These are phyloP conservation scores for Apolygus lucorum DNA, from an alignment of 1,140 invertebrate genomes.

Conservation along the genomic window DNA sequence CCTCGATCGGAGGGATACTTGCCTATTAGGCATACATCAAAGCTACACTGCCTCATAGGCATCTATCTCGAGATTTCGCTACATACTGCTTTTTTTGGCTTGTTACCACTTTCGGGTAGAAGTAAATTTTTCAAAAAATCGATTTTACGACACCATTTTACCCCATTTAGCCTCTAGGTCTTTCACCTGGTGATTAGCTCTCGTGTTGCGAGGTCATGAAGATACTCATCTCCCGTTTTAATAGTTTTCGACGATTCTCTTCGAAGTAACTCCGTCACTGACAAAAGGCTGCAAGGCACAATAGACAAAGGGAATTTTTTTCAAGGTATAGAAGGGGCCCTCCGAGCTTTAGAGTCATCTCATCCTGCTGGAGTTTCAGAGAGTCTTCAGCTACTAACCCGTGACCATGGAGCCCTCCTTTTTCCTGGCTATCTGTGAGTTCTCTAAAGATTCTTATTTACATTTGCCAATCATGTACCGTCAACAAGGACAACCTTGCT, in stretches of 20 bases:
- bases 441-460: too few relatives aligned
- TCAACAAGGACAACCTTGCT: too few relatives aligned
- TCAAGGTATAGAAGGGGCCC: not conserved
- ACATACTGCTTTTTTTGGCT: too few relatives aligned
- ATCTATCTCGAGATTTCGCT: too few relatives aligned
- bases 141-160: too few relatives aligned
- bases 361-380: not conserved
- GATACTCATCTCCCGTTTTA: not conserved
- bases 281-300: not conserved
- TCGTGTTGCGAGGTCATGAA: not conserved
- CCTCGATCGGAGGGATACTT: too few relatives aligned
- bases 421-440: not conserved
- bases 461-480: too few relatives aligned
- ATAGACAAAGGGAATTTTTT: constrained; percentile 7
- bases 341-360: not conserved
- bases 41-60: too few relatives aligned
- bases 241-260: not conserved
- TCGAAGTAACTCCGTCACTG: not conserved
- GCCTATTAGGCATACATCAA: too few relatives aligned
- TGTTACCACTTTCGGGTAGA: too few relatives aligned
- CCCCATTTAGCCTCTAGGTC: too few relatives aligned
- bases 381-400: not conserved
- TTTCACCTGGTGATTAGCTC: not conserved
- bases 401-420: not conserved
- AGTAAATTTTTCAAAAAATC: too few relatives aligned